Evolutionary conservation across 2,888 invertebrate species (phyloP).

Genomic region (Mesoligia furuncula): DNA sequence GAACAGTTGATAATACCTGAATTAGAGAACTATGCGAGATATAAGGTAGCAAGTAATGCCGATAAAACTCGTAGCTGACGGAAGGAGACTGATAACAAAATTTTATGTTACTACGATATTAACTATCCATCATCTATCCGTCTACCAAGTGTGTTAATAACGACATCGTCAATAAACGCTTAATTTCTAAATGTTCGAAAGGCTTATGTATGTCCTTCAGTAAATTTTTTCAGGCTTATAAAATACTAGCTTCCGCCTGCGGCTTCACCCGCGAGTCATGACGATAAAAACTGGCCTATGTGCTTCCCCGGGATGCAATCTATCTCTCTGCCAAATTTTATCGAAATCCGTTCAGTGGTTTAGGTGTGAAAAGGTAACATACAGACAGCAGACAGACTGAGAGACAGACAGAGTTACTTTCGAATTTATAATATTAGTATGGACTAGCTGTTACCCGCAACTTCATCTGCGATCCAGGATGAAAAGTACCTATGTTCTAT

Average conservation of each 20-base stretch:
- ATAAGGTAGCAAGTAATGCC: not conserved
- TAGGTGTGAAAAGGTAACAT: no score
- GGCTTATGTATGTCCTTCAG: not conserved
- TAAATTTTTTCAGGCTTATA: not conserved
- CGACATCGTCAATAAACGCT: not conserved
- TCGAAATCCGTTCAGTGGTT: no score
- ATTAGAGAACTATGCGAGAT: not conserved
- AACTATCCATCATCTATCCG: not conserved
- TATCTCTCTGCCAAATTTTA: no score
- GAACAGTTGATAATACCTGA: conserved; percentile 8
- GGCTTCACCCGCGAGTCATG: no score
- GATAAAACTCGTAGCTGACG: not conserved
- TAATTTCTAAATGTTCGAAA: not conserved
- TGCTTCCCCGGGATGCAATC: no score
- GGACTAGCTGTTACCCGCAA: not conserved
- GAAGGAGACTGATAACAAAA: not conserved
- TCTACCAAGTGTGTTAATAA: not conserved
- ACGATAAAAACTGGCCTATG: no score
- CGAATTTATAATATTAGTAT: no score
- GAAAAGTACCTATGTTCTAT: not conserved
- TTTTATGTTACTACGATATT: not conserved
- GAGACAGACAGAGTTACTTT: no score
- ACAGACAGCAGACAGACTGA: no score
- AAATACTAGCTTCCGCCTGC: no score
- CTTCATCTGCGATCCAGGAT: not conserved